Conservation (phyloP, 2,113 vertebrate species). For the Callipepla californica region DNA sequence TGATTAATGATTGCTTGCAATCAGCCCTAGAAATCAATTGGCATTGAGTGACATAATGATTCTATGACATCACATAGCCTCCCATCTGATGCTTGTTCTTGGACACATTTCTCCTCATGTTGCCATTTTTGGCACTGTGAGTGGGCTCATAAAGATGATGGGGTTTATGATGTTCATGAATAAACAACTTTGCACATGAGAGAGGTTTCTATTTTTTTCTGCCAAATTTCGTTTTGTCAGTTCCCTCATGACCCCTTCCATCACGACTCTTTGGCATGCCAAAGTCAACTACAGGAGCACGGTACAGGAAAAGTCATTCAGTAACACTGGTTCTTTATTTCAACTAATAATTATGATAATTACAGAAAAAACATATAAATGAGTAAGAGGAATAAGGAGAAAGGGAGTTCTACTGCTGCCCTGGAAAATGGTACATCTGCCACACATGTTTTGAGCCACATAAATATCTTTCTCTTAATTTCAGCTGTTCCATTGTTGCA, state of each 20-base stretch:
- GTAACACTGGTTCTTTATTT: not conserved
- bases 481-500: not conserved
- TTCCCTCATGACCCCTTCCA: not conserved
- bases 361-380: not conserved
- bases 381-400: not conserved
- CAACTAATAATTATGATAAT: not conserved
- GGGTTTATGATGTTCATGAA: slow-evolving; percentile 40
- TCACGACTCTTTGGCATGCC: not conserved
- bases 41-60: slow-evolving; percentile 68
- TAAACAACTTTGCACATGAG: slow-evolving; percentile 23
- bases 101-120: not conserved
- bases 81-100: slow-evolving; percentile 49
- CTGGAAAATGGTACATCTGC: not conserved
- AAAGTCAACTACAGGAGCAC: not conserved
- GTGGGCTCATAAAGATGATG: not conserved
- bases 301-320: not conserved
- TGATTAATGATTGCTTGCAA: slow-evolving; percentile 72
- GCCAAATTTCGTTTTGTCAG: not conserved
- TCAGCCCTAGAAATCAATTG: slow-evolving; percentile 66
- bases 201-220: not conserved
- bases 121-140: not conserved
- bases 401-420: not conserved
- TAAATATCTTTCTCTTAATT: not conserved
- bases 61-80: slow-evolving; percentile 48
- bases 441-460: not conserved